Evolutionary conservation across 2,888 invertebrate species (phyloP).

Genomic region (Epirrita christyi): DNA sequence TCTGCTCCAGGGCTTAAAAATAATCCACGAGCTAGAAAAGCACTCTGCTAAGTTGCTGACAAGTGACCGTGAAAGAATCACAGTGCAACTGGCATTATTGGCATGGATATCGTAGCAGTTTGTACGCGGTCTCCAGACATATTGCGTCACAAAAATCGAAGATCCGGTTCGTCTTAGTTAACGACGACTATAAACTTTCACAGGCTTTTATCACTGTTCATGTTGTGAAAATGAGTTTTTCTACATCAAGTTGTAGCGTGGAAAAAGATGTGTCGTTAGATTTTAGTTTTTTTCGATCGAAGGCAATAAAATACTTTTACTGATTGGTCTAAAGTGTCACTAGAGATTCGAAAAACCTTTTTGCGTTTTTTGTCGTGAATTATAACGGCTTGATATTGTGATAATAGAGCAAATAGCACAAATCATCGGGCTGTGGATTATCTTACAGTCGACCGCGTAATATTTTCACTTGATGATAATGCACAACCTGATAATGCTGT

Average conservation of each 20-base stretch:
- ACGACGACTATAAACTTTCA: conserved; percentile 25
- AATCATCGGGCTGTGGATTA: too few species aligned
- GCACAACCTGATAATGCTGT: too few species aligned
- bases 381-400: too few species aligned
- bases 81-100: conserved; percentile 32
- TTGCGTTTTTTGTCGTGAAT: too few species aligned
- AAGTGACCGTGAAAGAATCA: conserved; percentile 28
- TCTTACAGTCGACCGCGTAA: too few species aligned
- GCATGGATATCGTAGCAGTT: conserved; percentile 3
- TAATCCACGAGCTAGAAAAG: conserved; percentile 26
- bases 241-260: background rate
- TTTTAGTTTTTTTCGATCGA: too few species aligned
- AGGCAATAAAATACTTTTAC: too few species aligned
- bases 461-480: too few species aligned
- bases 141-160: conserved; percentile 18
- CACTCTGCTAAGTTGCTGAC: conserved; percentile 29
- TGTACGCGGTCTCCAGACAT: conserved; percentile 8
- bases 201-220: conserved; percentile 23
- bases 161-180: background rate
- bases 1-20: conserved; percentile 12
- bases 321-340: too few species aligned
- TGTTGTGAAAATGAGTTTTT: background rate
- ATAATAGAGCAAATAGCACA: too few species aligned
- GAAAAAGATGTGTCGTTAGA: background rate
- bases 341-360: too few species aligned